These are phyloP conservation scores for Drosophila eohydei DNA, from an alignment of 2,888 invertebrate genomes.

Conservation along the genomic window DNA sequence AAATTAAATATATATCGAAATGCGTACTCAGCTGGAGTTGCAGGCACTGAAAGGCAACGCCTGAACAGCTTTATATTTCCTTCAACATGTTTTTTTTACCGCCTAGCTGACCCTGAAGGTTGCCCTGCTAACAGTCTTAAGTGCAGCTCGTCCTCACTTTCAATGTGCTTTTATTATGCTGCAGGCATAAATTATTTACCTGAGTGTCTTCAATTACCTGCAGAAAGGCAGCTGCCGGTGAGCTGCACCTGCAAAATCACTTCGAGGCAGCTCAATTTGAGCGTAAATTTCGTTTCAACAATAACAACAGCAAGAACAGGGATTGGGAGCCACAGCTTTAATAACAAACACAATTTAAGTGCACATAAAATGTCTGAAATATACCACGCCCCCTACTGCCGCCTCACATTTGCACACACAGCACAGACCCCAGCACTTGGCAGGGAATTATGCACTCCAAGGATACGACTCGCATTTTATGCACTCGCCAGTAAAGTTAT, in stretches of 20 bases:
- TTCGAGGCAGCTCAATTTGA: slow-evolving; percentile 71
- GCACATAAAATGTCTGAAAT: slow-evolving; percentile 71
- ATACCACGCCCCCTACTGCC: slow-evolving; percentile 18
- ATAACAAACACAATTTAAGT: slow-evolving; percentile 77
- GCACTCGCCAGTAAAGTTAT: slow-evolving; percentile 76
- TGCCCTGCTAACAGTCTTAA: slow-evolving; percentile 7
- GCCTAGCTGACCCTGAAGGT: slow-evolving; percentile 29
- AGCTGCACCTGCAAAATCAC: slow-evolving; percentile 45
- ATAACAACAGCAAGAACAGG: slow-evolving; percentile 48
- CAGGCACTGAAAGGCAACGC: background rate
- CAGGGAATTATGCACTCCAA: slow-evolving; percentile 74
- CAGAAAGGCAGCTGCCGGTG: slow-evolving; percentile 39
- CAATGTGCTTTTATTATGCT: slow-evolving; percentile 35
- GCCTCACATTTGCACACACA: background rate
- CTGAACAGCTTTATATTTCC: background rate
- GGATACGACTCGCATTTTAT: slow-evolving; percentile 72
- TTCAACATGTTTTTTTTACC: background rate
- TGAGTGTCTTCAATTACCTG: slow-evolving; percentile 63
- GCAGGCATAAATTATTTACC: slow-evolving; percentile 70
- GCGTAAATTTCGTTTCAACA: slow-evolving; percentile 63
- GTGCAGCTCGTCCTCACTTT: slow-evolving; percentile 24
- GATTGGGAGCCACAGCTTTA: slow-evolving; percentile 46
- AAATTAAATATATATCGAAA: slow-evolving; percentile 9
- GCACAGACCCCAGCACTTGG: slow-evolving; percentile 14
- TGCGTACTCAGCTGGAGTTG: background rate